Conservation (phyloP, 2,797 vertebrate species). For the Falco novaeseelandiae region DNA sequence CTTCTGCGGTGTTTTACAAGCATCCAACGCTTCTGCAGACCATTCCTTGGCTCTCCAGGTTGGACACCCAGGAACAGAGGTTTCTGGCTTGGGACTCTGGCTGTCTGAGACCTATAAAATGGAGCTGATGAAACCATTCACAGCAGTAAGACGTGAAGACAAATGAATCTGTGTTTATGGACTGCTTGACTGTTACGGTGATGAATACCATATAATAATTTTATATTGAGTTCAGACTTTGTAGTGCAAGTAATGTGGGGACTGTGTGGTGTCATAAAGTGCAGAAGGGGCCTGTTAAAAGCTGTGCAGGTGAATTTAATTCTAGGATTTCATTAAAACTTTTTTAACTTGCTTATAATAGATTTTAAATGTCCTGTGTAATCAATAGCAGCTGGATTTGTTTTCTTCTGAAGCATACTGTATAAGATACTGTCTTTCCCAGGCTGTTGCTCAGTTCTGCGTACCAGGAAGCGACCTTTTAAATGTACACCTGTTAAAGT, state of each 20-base stretch:
- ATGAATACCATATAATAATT: neutral
- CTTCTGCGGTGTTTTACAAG: neutral
- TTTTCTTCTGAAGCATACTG: neutral
- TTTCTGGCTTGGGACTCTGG: neutral
- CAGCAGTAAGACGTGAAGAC: neutral
- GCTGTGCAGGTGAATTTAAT: neutral
- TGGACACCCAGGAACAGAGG: neutral
- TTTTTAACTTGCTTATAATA: neutral
- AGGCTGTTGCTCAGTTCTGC: neutral
- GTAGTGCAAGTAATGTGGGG: neutral
- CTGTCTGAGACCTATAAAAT: neutral
- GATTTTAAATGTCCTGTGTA: slow-evolving; percentile 13
- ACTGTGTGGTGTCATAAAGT: neutral
- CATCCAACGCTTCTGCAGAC: neutral
- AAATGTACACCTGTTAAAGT: neutral
- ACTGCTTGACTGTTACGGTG: neutral
- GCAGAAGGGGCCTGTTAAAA: neutral
- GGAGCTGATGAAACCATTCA: neutral
- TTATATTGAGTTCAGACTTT: neutral
- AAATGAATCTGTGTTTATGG: neutral
- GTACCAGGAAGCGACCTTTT: neutral
- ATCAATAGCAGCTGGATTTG: slow-evolving; percentile 8
- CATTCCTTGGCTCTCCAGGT: neutral
- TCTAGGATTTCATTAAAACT: neutral
- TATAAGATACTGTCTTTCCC: neutral